Percentiles rank a stretch among this genome's conserved stretches.
Evolutionary conservation across 2,113 vertebrate species (phyloP).

Genomic region (Melozone crissalis): DNA sequence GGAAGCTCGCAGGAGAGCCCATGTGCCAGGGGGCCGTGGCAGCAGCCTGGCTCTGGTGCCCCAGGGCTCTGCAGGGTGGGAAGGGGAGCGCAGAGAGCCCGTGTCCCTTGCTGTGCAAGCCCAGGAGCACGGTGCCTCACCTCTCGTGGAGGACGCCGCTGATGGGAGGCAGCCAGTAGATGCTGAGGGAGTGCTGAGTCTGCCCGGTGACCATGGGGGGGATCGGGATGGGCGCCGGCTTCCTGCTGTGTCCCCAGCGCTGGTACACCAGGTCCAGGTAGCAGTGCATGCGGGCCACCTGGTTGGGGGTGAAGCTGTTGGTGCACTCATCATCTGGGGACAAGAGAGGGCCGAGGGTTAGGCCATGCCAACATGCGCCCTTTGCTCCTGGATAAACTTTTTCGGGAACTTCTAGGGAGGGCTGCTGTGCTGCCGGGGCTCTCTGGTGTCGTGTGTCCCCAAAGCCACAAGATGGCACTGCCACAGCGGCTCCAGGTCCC

Average conservation of each 20-base stretch:
- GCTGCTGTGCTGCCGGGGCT: neutral
- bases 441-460: slow-evolving; percentile 21
- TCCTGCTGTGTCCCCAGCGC: slow-evolving; percentile 82
- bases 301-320: slow-evolving; percentile 95
- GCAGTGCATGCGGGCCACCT: slow-evolving; percentile 97
- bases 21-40: neutral
- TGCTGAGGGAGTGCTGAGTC: slow-evolving; percentile 80
- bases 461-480: slow-evolving; percentile 75
- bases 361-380: accelerated
- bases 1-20: neutral
- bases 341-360: neutral
- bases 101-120: neutral
- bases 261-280: slow-evolving; percentile 95
- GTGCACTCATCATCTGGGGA: slow-evolving; percentile 92
- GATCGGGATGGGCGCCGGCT: slow-evolving; percentile 84
- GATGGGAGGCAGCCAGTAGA: slow-evolving; percentile 90
- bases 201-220: slow-evolving; percentile 85
- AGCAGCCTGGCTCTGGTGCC: neutral
- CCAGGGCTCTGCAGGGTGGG: neutral
- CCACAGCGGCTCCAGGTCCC: slow-evolving; percentile 3
- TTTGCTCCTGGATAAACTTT: neutral
- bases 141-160: slow-evolving; percentile 87
- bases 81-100: neutral
- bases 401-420: neutral
- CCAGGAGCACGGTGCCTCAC: slow-evolving; percentile 60